These are phyloP conservation scores for Triplophysa dalaica DNA, from an alignment of 2,113 vertebrate genomes.

Conservation along the genomic window DNA sequence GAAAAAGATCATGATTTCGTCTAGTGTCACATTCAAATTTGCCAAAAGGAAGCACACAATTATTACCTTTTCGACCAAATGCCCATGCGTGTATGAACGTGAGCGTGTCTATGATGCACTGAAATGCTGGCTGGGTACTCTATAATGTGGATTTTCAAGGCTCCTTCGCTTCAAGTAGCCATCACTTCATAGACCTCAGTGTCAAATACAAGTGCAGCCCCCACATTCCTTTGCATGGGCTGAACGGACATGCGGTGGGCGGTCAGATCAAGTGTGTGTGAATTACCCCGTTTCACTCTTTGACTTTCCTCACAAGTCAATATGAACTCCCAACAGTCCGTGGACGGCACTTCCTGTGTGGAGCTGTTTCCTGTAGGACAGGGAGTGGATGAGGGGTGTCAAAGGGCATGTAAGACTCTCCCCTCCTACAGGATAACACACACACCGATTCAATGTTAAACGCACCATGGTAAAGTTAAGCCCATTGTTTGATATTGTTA, in stretches of 20 bases:
- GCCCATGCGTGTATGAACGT: too few relatives aligned
- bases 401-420: slow-evolving; percentile 6
- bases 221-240: slow-evolving; percentile 24
- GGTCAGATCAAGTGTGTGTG: slow-evolving; percentile 43
- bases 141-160: neutral
- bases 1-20: too few relatives aligned
- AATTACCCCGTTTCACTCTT: slow-evolving; percentile 57
- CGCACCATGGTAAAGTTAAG: neutral
- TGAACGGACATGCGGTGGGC: neutral
- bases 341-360: slow-evolving; percentile 61
- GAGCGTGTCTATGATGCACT: neutral
- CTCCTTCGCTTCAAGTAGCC: too few relatives aligned
- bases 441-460: neutral
- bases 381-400: slow-evolving; percentile 55
- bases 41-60: neutral
- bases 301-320: slow-evolving; percentile 45
- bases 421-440: slow-evolving; percentile 1
- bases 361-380: slow-evolving; percentile 61
- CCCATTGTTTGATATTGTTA: too few relatives aligned
- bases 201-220: slow-evolving; percentile 14
- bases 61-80: neutral
- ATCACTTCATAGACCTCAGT: neutral
- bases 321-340: slow-evolving; percentile 62
- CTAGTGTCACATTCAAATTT: too few relatives aligned
- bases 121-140: neutral